These are phyloP conservation scores for Coleophora flavipennella DNA, from an alignment of 2,888 invertebrate genomes.

Conservation along the genomic window DNA sequence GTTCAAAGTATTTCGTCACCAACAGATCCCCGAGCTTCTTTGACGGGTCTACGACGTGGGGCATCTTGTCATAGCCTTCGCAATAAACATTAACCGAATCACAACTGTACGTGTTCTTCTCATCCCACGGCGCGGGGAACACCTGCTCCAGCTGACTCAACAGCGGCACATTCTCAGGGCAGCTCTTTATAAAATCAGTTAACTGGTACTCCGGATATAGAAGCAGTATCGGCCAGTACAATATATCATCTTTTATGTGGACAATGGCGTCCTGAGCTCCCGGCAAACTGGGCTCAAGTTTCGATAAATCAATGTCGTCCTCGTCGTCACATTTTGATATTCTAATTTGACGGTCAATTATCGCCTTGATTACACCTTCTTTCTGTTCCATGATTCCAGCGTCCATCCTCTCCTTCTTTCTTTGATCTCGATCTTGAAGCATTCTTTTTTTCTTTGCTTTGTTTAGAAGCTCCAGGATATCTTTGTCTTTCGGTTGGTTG, in stretches of 20 bases:
- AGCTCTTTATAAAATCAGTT: conserved; percentile 89
- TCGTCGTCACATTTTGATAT: conserved; percentile 68
- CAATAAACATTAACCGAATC: conserved; percentile 79
- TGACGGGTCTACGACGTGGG: conserved; percentile 71
- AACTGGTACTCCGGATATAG: conserved; percentile 90
- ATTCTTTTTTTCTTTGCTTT: conserved; percentile 62
- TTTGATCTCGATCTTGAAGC: conserved; percentile 65
- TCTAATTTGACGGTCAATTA: conserved; percentile 60
- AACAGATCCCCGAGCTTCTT: conserved; percentile 75
- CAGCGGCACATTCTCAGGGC: conserved; percentile 80
- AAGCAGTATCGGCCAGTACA: conserved; percentile 91
- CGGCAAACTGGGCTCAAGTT: conserved; percentile 76
- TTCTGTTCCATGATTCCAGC: conserved; percentile 54
- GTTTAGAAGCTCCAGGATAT: conserved; percentile 40
- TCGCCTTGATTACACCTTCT: conserved; percentile 48
- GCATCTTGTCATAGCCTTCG: conserved; percentile 76
- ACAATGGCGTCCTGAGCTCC: conserved; percentile 77
- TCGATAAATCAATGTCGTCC: conserved; percentile 61
- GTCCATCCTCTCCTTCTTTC: conserved; percentile 61
- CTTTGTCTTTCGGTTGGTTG: conserved; percentile 68
- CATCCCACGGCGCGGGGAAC: conserved; percentile 84
- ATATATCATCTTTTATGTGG: conserved; percentile 68
- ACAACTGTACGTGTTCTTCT: conserved; percentile 73
- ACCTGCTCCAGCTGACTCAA: conserved; percentile 63
- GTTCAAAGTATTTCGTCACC: conserved; percentile 70